Evolutionary conservation across 2,113 vertebrate species (phyloP).

Genomic region (Taurulus bubalis): DNA sequence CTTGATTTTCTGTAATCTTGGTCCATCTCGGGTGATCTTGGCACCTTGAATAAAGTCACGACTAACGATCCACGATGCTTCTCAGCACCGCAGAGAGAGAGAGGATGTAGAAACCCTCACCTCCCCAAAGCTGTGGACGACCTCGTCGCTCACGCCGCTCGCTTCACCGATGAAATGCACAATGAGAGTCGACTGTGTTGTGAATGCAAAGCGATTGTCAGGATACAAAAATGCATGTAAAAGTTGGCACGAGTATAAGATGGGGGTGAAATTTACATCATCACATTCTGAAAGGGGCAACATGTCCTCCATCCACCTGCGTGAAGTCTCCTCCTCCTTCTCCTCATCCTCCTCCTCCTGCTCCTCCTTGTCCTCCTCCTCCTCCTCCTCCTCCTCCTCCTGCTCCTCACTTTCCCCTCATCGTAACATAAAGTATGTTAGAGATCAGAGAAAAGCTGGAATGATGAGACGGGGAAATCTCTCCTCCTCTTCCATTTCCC

Average conservation of each 20-base stretch:
- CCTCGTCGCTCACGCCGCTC: slow-evolving; percentile 45
- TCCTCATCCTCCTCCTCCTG: slow-evolving; percentile 4
- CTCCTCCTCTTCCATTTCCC: slow-evolving; percentile 15
- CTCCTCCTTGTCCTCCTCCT: too few species aligned
- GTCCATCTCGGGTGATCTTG: slow-evolving; percentile 43
- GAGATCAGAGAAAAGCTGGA: slow-evolving; percentile 62
- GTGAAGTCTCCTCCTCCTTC: slow-evolving; percentile 25
- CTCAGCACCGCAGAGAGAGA: slow-evolving; percentile 33
- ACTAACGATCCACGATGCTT: slow-evolving; percentile 58
- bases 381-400: slow-evolving; percentile 21
- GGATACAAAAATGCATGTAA: slow-evolving; percentile 72
- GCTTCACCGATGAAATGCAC: slow-evolving; percentile 52
- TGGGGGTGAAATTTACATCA: slow-evolving; percentile 57
- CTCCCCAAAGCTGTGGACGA: slow-evolving; percentile 2
- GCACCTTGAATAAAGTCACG: slow-evolving; percentile 52
- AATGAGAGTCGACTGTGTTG: slow-evolving; percentile 36
- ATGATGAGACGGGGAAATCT: slow-evolving; percentile 31
- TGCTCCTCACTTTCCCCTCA: slow-evolving; percentile 40
- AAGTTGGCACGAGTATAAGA: slow-evolving; percentile 73
- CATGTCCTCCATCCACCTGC: slow-evolving; percentile 24
- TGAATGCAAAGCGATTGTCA: slow-evolving; percentile 64
- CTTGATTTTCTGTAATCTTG: slow-evolving; percentile 40
- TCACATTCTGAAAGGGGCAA: slow-evolving; percentile 61
- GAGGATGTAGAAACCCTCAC: slow-evolving; percentile 28
- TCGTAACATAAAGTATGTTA: slow-evolving; percentile 25